Evolutionary conservation across 64 coral and sea anemone genomes (phyloP).

Genomic region (Hydrozoanthus tunicans): DNA sequence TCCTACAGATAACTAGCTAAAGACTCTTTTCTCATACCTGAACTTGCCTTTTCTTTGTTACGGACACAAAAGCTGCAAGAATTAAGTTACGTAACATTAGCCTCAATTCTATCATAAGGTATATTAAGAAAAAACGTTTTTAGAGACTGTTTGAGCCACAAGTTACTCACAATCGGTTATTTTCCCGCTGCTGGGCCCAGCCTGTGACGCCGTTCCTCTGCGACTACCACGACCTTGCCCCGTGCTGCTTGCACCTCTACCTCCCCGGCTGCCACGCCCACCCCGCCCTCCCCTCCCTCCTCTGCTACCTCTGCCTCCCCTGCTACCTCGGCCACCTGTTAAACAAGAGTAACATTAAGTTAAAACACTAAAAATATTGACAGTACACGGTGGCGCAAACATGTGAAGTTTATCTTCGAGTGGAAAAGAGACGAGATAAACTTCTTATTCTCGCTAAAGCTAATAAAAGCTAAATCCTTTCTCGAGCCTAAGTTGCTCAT

Average conservation of each 20-base stretch:
- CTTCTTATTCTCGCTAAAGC: too few species aligned
- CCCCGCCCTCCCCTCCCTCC: conserved; percentile 38
- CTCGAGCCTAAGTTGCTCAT: too few species aligned
- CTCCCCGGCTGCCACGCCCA: conserved; percentile 61
- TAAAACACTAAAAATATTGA: too few species aligned
- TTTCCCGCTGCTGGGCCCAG: conserved; percentile 22
- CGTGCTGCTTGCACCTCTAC: conserved; percentile 60
- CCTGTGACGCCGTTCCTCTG: conserved; percentile 33
- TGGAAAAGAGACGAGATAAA: too few species aligned
- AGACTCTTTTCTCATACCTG: not conserved
- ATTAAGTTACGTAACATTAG: not conserved
- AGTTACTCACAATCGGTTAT: conserved; percentile 87
- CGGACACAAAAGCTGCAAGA: conserved; percentile 37
- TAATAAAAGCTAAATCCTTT: too few species aligned
- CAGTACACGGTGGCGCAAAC: too few species aligned
- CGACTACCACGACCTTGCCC: conserved; percentile 72
- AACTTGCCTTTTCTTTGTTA: conserved; percentile 21
- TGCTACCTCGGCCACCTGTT: conserved; percentile 24
- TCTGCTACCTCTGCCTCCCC: conserved; percentile 20
- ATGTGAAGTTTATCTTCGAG: too few species aligned
- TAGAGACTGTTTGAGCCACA: not conserved
- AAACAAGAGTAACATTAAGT: not conserved
- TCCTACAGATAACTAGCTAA: not conserved
- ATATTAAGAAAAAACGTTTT: not conserved
- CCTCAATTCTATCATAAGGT: not conserved